Evolutionary conservation across 2,113 vertebrate genomes (phyloP).

Genomic region (Orycteropus afer): DNA sequence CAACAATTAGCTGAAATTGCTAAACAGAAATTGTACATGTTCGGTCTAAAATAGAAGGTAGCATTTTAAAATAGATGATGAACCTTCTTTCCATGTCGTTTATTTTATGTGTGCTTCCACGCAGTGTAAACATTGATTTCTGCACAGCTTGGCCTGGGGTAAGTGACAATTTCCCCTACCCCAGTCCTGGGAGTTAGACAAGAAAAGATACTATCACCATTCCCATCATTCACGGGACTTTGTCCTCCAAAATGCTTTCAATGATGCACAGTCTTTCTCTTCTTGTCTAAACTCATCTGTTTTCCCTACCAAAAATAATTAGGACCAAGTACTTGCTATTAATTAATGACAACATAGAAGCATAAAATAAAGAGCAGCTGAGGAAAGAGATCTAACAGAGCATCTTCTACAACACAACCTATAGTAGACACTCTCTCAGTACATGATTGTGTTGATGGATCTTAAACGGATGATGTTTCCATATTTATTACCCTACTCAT

Average conservation of each 20-base stretch:
- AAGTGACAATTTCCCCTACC: constrained; percentile 78
- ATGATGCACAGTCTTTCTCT: constrained; percentile 23
- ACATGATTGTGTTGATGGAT: background rate
- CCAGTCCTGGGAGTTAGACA: constrained; percentile 72
- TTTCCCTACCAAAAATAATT: background rate
- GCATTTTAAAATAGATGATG: constrained; percentile 88
- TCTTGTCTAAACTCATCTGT: background rate
- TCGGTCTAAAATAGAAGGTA: constrained; percentile 89
- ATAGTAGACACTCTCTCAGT: background rate
- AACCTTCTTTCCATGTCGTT: constrained; percentile 85
- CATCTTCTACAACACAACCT: background rate
- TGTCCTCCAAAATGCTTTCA: constrained; percentile 54
- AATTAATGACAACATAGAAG: background rate
- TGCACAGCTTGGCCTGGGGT: constrained; percentile 80
- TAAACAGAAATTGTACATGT: constrained; percentile 90
- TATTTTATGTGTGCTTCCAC: constrained; percentile 84
- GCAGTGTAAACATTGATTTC: constrained; percentile 86
- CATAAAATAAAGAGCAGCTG: background rate
- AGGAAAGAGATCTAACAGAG: background rate
- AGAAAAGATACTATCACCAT: constrained; percentile 72
- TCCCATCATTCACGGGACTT: constrained; percentile 64
- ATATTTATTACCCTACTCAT: background rate
- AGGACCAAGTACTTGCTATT: background rate
- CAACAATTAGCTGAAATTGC: constrained; percentile 92
- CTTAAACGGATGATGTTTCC: background rate